Percentiles rank a stretch among this genome's conserved stretches.
Evolutionary conservation across 1,140 invertebrate genomes (phyloP).

Genomic region (Steinernema khuongi): DNA sequence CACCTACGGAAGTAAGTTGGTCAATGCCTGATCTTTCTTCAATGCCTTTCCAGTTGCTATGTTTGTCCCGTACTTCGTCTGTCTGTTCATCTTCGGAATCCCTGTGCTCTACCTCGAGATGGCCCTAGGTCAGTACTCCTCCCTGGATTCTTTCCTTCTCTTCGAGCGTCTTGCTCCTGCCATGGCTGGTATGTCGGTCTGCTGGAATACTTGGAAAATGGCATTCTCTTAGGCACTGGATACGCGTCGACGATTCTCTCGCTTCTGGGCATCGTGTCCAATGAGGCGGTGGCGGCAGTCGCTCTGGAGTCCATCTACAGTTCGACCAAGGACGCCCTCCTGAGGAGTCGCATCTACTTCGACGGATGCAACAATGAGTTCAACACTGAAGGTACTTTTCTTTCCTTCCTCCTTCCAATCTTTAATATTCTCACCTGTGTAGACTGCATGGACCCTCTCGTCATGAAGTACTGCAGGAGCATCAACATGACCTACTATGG

Average conservation of each 20-base stretch:
- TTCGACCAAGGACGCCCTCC: neutral
- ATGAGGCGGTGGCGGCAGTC: neutral
- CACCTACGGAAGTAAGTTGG: neutral
- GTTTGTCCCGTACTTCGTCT: neutral
- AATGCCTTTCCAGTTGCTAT: neutral
- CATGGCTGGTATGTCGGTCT: neutral
- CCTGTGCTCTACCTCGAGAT: neutral
- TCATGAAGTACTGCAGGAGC: neutral
- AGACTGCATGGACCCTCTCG: neutral
- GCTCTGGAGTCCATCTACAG: neutral
- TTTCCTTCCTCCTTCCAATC: neutral
- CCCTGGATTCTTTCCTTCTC: neutral
- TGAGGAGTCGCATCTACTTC: neutral
- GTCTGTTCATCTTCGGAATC: neutral
- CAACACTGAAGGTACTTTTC: neutral
- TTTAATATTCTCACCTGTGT: neutral
- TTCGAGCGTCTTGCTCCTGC: neutral
- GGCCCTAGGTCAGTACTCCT: slow-evolving; percentile 3
- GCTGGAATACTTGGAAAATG: neutral
- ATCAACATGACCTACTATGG: neutral
- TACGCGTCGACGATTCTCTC: neutral
- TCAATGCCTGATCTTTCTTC: neutral
- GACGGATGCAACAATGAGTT: neutral
- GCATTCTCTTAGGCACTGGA: neutral
- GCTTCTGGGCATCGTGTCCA: neutral